Percentiles rank a stretch among this genome's conserved stretches.
These are phyloP conservation scores for Phytoseiulus persimilis DNA, from an alignment of 2,888 invertebrate species.

Conservation along the genomic window DNA sequence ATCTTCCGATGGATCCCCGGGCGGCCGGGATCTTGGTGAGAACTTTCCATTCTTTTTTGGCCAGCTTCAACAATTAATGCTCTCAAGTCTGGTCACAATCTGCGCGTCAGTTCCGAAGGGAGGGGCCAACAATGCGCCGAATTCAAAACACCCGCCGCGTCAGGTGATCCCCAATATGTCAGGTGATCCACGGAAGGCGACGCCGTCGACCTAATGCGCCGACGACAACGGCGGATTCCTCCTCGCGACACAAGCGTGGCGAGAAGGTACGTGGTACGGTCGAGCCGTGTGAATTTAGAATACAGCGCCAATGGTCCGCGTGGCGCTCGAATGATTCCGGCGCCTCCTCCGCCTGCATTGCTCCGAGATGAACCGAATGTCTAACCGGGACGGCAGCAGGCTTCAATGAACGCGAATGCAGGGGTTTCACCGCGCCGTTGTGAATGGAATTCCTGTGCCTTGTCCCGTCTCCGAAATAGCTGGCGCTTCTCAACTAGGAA, in stretches of 20 bases:
- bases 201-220: no score
- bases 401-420: not conserved
- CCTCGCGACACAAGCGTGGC: no score
- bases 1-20: not conserved
- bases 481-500: not conserved
- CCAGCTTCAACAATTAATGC: not conserved
- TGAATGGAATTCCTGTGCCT: not conserved
- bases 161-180: no score
- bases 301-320: not conserved
- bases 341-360: not conserved
- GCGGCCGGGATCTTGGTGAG: not conserved
- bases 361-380: not conserved
- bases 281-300: not conserved
- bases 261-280: no score
- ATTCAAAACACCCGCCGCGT: no score
- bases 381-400: not conserved
- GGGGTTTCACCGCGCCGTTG: not conserved
- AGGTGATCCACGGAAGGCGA: no score
- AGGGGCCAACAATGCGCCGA: no score
- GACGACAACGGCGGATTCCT: no score
- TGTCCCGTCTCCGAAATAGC: not conserved
- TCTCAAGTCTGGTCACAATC: not conserved
- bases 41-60: not conserved
- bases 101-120: no score
- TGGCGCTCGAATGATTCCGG: not conserved